A percentile compares a stretch with the other conserved stretches of the same genome.
These are phyloP conservation scores for Leucozona laternaria DNA, from an alignment of 2,888 invertebrate species.

Conservation along the genomic window DNA sequence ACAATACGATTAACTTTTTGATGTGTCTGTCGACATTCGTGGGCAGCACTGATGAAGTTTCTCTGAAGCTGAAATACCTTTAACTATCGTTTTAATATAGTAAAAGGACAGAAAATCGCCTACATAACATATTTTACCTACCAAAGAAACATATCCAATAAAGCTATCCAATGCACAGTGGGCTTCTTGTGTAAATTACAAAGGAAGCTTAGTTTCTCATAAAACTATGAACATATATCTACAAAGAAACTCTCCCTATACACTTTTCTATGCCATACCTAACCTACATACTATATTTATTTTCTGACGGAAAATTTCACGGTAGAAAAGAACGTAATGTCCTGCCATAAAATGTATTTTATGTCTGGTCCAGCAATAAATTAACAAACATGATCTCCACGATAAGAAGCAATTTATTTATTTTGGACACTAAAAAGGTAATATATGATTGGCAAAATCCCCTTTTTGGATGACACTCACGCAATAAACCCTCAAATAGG, in stretches of 20 bases:
- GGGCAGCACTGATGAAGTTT: neutral
- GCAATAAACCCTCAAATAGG: constrained; percentile 30
- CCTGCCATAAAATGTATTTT: constrained; percentile 40
- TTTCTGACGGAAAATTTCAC: constrained; percentile 5
- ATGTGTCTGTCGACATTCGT: neutral
- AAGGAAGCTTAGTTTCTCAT: constrained; percentile 9
- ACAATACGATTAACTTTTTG: neutral
- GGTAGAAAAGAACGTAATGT: constrained; percentile 26
- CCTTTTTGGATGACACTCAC: constrained; percentile 22
- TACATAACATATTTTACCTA: neutral
- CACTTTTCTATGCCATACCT: neutral
- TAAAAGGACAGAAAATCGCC: neutral
- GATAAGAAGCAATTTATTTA: constrained; percentile 37
- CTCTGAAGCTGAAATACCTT: neutral
- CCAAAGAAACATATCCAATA: neutral
- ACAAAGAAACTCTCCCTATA: neutral
- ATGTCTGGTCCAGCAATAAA: constrained; percentile 38
- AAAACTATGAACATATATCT: neutral
- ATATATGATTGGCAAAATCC: constrained; percentile 41
- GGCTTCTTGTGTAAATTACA: neutral
- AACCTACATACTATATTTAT: neutral
- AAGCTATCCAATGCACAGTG: neutral
- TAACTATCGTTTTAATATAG: neutral
- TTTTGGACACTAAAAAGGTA: constrained; percentile 37
- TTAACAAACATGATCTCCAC: constrained; percentile 30